Conservation (phyloP, 2,113 vertebrate genomes). For the Hippotragus niger region DNA sequence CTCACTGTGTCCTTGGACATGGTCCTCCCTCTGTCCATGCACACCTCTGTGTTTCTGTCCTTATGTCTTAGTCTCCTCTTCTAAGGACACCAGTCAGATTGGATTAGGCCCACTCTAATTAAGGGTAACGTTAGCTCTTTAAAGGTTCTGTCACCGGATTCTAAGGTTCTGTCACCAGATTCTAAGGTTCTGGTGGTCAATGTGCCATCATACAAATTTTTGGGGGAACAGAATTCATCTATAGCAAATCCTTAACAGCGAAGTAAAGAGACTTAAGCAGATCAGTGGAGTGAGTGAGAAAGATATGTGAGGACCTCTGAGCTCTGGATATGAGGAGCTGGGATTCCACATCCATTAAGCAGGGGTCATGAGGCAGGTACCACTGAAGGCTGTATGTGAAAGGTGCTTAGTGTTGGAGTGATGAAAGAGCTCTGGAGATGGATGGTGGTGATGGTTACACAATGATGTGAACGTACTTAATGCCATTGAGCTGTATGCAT, state of each 20-base stretch:
- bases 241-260: background rate
- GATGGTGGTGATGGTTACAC: background rate
- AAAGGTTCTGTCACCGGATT: background rate
- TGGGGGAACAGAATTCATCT: rapidly evolving
- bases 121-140: background rate
- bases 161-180: background rate
- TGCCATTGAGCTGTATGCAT: background rate
- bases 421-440: background rate
- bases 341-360: too few species aligned
- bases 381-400: rapidly evolving
- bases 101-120: background rate
- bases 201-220: background rate
- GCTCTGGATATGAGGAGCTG: background rate
- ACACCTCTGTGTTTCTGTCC: background rate
- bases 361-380: rapidly evolving
- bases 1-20: rapidly evolving
- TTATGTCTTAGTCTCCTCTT: background rate
- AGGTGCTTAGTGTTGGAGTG: too few species aligned
- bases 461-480: background rate
- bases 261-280: background rate
- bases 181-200: background rate
- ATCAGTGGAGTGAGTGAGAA: rapidly evolving
- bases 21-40: rapidly evolving
- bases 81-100: background rate
- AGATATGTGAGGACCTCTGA: too few species aligned